Conservation (phyloP, 2,797 vertebrate genomes). For the Oreochromis grahami region DNA sequence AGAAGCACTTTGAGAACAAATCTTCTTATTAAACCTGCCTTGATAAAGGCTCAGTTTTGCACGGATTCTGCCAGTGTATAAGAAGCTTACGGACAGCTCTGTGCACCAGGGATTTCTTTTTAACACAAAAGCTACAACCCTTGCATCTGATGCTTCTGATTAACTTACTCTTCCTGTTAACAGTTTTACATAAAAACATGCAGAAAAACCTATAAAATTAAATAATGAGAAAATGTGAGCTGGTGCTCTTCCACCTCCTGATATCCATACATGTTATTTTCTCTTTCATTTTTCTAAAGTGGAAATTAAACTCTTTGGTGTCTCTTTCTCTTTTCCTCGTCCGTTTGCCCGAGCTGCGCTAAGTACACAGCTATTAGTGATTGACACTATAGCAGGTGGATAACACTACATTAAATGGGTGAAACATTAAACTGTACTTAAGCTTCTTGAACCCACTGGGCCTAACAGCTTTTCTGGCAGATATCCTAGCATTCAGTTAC, state of each 20-base stretch:
- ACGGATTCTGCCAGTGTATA: neutral
- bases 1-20: neutral
- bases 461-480: neutral
- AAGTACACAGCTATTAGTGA: neutral
- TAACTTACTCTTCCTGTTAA: neutral
- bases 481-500: neutral
- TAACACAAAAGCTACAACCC: neutral
- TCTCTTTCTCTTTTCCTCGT: neutral
- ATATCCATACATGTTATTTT: neutral
- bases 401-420: neutral
- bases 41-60: neutral
- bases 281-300: rapidly evolving
- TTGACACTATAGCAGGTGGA: neutral
- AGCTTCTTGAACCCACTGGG: neutral
- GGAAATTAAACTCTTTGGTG: neutral
- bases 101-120: neutral
- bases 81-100: neutral
- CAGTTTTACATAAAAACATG: neutral
- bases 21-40: neutral
- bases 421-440: neutral
- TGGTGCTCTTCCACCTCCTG: neutral
- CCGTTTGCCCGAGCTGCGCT: neutral
- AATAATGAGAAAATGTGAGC: neutral
- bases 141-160: neutral
- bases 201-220: neutral